A percentile compares a stretch with the other conserved stretches of the same genome.
phyloP scores from a whole-genome alignment of 2,888 invertebrate species.

The Orthosia cruda region DNA sequence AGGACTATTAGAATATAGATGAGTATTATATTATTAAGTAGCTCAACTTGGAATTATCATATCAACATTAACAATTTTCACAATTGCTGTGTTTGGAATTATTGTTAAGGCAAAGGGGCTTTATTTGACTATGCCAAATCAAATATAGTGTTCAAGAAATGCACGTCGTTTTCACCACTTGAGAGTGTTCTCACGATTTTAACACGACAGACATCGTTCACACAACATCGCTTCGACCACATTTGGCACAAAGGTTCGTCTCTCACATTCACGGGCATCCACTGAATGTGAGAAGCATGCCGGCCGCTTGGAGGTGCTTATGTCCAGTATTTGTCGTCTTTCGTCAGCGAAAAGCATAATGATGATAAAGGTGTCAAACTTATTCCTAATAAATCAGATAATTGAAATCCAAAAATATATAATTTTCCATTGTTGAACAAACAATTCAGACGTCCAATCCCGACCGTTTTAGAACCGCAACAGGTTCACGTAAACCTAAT shows the following conservation, averaged over 20 bases:
- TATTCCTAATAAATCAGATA: neutral
- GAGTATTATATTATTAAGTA: too few species aligned
- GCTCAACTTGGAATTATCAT: too few species aligned
- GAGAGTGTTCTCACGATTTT: neutral
- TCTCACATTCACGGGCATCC: neutral
- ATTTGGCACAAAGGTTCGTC: neutral
- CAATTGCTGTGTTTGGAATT: too few species aligned
- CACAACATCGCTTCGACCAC: neutral
- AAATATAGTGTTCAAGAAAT: neutral
- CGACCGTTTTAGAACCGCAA: conserved; percentile 20
- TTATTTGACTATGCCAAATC: too few species aligned
- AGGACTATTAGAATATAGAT: too few species aligned
- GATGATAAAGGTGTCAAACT: neutral
- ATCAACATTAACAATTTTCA: too few species aligned
- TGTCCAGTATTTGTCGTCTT: neutral
- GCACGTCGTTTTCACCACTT: neutral
- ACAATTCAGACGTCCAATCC: neutral
- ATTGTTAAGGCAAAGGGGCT: neutral
- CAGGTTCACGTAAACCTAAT: conserved; percentile 52
- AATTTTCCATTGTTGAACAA: neutral
- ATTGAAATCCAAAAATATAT: neutral
- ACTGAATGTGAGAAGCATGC: too few species aligned
- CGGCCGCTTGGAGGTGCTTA: too few species aligned
- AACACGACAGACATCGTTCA: neutral
- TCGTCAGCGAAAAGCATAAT: neutral